phyloP scores from a whole-genome alignment of 2,113 vertebrate genomes.

The Callopanchax toddi region DNA sequence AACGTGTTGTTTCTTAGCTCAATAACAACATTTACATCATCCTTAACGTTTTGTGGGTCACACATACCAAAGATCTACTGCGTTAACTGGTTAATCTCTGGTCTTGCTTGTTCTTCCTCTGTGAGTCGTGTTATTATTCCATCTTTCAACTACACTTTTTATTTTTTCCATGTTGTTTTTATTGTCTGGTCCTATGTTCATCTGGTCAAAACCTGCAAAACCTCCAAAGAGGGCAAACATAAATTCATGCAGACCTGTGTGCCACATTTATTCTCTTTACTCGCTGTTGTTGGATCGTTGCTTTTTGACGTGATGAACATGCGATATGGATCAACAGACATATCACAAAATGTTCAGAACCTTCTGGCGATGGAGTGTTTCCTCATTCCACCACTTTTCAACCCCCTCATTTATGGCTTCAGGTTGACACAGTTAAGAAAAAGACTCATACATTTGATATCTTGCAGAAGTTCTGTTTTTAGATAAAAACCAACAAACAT shows the following conservation, averaged over 20 bases:
- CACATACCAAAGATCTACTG: conserved; percentile 21
- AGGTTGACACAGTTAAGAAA: conserved; percentile 12
- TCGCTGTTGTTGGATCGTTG: neutral
- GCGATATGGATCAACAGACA: neutral
- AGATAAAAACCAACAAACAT: too few species aligned
- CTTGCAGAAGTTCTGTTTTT: neutral
- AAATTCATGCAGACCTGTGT: conserved; percentile 35
- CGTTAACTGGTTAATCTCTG: neutral
- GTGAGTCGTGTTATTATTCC: neutral
- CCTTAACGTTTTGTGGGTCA: conserved; percentile 9
- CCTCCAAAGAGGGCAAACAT: neutral
- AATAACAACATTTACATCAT: neutral
- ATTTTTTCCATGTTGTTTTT: neutral
- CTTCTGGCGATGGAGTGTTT: conserved; percentile 22
- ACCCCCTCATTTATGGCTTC: conserved; percentile 7
- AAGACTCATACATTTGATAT: neutral
- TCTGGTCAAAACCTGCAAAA: neutral
- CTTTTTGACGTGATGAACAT: conserved; percentile 15
- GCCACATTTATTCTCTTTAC: conserved; percentile 17
- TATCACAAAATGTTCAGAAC: conserved; percentile 1
- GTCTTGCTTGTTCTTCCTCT: neutral
- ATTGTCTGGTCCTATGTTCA: conserved; percentile 2
- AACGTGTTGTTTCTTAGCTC: neutral
- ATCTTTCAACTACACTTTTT: conserved; percentile 6
- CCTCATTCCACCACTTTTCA: conserved; percentile 8